Evolutionary conservation across 2,113 vertebrate genomes (phyloP).

Genomic region (Neolamprologus sp.): DNA sequence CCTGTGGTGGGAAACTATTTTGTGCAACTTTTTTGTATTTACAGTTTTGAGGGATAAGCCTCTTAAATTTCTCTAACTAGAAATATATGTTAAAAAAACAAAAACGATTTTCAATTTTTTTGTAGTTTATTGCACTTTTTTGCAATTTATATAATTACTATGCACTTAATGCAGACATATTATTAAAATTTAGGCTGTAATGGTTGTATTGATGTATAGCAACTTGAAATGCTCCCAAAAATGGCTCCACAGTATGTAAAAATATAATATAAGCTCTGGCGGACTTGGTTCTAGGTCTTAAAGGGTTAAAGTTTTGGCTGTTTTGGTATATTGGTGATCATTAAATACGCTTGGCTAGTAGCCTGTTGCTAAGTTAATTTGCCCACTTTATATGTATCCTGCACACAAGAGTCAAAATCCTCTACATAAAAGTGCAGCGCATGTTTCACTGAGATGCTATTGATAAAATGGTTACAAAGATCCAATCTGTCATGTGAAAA

Average conservation of each 20-base stretch:
- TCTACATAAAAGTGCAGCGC: neutral
- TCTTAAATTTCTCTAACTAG: too few relatives aligned
- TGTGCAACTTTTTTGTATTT: too few relatives aligned
- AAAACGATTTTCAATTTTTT: fast-evolving
- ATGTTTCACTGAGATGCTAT: neutral
- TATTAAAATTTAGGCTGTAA: fast-evolving
- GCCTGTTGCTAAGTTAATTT: neutral
- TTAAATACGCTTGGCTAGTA: neutral
- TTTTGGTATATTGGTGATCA: neutral
- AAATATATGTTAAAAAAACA: too few relatives aligned
- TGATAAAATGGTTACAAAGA: neutral
- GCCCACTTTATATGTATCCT: neutral
- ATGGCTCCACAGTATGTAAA: too few relatives aligned
- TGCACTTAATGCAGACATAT: fast-evolving
- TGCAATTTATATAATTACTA: too few relatives aligned
- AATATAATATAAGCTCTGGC: fast-evolving
- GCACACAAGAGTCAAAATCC: neutral
- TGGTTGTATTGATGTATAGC: too few relatives aligned
- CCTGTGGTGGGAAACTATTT: too few relatives aligned
- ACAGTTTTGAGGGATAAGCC: too few relatives aligned
- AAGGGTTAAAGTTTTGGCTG: neutral
- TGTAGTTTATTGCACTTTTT: too few relatives aligned
- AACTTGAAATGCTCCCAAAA: too few relatives aligned
- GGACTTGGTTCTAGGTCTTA: fast-evolving
- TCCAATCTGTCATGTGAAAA: neutral